A percentile compares a stretch with the other conserved stretches of the same genome.
These are phyloP conservation scores for Orthonyx spaldingii DNA, from an alignment of 2,113 vertebrate species.

Conservation along the genomic window DNA sequence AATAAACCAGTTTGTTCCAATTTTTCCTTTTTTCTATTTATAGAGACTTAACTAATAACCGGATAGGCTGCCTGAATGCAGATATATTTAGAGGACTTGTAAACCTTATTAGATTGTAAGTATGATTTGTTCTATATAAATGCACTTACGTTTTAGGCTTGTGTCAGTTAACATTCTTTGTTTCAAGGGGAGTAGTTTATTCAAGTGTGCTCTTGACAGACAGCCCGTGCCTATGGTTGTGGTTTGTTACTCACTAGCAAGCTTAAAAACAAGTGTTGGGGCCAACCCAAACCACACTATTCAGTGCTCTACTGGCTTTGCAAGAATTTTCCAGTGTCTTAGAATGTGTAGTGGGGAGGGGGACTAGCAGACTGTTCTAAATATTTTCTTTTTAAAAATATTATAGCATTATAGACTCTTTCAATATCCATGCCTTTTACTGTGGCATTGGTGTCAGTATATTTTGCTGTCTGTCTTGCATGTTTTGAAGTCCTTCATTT, in stretches of 20 bases:
- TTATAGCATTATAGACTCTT: background rate
- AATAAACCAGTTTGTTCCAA: background rate
- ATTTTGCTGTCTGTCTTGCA: background rate
- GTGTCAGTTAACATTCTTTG: background rate
- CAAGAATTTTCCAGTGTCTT: background rate
- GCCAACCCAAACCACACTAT: background rate
- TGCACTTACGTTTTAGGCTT: background rate
- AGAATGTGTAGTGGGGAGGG: background rate
- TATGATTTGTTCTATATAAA: slow-evolving; percentile 32
- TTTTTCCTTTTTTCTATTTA: background rate
- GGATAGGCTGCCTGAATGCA: slow-evolving; percentile 90
- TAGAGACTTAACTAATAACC: slow-evolving; percentile 94
- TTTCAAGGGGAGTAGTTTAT: background rate
- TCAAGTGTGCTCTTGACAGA: background rate
- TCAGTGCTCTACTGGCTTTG: background rate
- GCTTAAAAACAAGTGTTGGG: background rate
- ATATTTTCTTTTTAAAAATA: background rate
- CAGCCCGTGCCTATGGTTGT: background rate
- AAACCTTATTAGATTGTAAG: slow-evolving; percentile 90
- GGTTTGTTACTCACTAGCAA: background rate
- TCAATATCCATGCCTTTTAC: background rate
- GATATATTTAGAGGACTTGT: slow-evolving; percentile 91
- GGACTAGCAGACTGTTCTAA: background rate
- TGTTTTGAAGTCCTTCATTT: background rate
- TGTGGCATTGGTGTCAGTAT: background rate